phyloP scores from a whole-genome alignment of 1,140 invertebrate species.

The Holotrichia oblita region DNA sequence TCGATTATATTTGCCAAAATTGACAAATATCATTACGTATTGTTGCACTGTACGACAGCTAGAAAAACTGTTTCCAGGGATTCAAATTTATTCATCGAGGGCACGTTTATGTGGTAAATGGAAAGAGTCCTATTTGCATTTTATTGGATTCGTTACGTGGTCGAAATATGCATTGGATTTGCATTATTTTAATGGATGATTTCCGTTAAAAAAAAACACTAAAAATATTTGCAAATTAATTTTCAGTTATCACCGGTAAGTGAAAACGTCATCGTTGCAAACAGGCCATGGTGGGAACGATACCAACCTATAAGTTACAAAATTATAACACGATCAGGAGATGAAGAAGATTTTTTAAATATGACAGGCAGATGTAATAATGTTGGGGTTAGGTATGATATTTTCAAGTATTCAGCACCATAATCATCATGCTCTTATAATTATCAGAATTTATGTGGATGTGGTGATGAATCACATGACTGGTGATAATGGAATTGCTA shows the following conservation, averaged over 20 bases:
- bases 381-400: constrained; percentile 54
- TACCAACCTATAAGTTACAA: no score
- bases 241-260: constrained; percentile 69
- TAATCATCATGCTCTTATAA: background rate
- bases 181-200: no score
- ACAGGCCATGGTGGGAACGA: constrained; percentile 84
- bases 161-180: no score
- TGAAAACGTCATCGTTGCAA: constrained; percentile 64
- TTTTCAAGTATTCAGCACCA: background rate
- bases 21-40: no score
- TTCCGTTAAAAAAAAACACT: background rate
- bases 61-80: no score
- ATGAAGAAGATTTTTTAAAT: constrained; percentile 71
- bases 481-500: constrained; percentile 65
- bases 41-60: no score
- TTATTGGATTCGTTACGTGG: no score
- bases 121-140: no score
- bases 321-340: constrained; percentile 79
- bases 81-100: no score
- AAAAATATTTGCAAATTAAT: background rate
- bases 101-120: no score
- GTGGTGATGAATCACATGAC: constrained; percentile 90
- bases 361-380: constrained; percentile 68
- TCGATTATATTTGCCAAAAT: no score
- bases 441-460: constrained; percentile 82